Conservation (phyloP, 1,140 invertebrate genomes). For the Cotesia glomerata region DNA sequence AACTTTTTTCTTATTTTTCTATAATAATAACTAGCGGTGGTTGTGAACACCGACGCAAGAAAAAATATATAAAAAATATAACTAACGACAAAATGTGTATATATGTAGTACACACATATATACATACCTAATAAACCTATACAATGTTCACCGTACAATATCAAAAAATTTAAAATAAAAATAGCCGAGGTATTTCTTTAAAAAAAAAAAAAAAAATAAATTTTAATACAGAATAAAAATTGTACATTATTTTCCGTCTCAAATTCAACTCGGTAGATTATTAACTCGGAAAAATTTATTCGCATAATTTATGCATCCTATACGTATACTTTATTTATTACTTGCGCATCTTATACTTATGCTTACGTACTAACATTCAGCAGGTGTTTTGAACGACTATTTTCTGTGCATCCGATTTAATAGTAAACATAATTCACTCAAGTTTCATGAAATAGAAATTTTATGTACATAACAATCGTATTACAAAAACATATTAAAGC, state of each 20-base stretch:
- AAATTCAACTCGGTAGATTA: not conserved
- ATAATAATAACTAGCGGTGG: too few relatives aligned
- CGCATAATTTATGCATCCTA: not conserved
- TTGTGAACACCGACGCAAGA: too few relatives aligned
- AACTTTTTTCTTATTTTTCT: not conserved
- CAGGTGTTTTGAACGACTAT: conserved; percentile 21
- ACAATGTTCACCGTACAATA: too few relatives aligned
- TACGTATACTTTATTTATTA: not conserved
- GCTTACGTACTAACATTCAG: not conserved
- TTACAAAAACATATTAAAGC: not conserved
- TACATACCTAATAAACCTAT: too few relatives aligned
- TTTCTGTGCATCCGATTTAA: conserved; percentile 14
- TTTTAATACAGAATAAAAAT: not conserved
- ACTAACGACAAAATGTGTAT: not conserved
- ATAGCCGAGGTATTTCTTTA: conserved; percentile 1
- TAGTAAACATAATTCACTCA: not conserved
- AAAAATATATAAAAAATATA: not conserved
- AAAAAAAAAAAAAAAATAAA: not conserved
- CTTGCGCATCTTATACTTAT: not conserved
- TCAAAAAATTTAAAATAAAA: not conserved
- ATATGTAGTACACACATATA: conserved; percentile 16
- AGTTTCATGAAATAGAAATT: not conserved
- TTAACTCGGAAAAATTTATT: too few relatives aligned
- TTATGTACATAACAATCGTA: too few relatives aligned
- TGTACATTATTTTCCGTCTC: not conserved